Base-by-base conservation (phyloP, 2,113 vertebrate genomes). In the Alligator sinensis region DNA sequence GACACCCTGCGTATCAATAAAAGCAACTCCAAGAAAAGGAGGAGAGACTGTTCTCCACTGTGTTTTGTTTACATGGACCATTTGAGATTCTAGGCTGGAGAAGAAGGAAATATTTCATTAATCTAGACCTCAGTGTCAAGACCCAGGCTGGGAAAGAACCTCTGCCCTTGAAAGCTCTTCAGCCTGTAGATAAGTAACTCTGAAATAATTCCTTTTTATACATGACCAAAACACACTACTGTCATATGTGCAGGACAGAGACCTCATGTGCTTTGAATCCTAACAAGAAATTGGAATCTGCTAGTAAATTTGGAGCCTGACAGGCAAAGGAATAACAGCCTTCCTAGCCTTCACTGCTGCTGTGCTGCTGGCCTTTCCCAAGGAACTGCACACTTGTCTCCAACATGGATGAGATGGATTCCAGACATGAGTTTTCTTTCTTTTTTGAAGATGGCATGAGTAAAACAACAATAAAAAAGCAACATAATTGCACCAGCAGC, bases 1-100 rank as follows among this genome's bases (percentile, higher is more conserved):
- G 99, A 97, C 99, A 98, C 80, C 98, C 98, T 96, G 98, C 98
- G 91, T 98, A 98, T 97, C 98, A 97, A 97, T 99, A 99, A 98
- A 98, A 96, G 72, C 91, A 94, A 92, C 94, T 94, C 95, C 96
- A 1, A 89, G 91, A 89, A 84, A 94, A 97, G 72, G 90, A 97
- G 90, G 92, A 95, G 92, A 96, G 95, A 98, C 98, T 97, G 89
- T 90, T 96, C 95, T 94, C 97, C 96, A 95, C 97, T 97, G 98
- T 97, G 96, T 96, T 97, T 98, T 98, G 98, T 98, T 98, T 98
- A 98, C 98, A 98, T 98, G 98, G 97, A 98, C 98, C 96, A 97
- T 96, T 97, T 84, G 86, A 94, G 96, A 97, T 94, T 97, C 93
- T 87, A 90, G 95, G 95, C 96, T 96, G 96, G 92, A 97, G 95